A percentile compares a stretch with the other conserved stretches of the same genome.
Conservation (phyloP, 2,797 vertebrate genomes). For the Brachyalestes nurse region DNA sequence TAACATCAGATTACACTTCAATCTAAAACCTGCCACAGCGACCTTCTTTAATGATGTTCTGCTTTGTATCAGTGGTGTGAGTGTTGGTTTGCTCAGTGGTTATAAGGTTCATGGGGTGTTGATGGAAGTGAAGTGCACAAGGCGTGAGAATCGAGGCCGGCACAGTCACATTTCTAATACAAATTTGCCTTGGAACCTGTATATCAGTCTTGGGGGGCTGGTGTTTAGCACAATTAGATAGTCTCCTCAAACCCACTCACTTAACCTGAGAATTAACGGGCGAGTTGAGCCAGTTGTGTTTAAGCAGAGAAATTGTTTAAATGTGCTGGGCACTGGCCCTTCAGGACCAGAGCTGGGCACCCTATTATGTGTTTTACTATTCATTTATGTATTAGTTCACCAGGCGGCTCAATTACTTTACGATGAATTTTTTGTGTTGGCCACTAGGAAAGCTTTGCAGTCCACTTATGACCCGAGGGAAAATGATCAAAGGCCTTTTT, state of each 20-base stretch:
- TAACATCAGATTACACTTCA: conserved; percentile 56
- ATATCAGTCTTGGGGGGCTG: no score
- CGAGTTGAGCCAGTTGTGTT: no score
- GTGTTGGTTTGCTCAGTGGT: neutral
- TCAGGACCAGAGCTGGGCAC: no score
- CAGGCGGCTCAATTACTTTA: neutral
- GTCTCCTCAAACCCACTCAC: no score
- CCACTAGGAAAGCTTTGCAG: conserved; percentile 3
- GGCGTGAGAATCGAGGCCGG: neutral
- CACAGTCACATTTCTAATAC: neutral
- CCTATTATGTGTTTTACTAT: no score
- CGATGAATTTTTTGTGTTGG: neutral
- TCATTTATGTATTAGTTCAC: neutral
- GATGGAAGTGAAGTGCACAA: neutral
- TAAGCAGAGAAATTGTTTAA: no score
- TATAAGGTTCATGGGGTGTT: conserved; percentile 4
- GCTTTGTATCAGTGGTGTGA: neutral
- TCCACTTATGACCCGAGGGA: neutral
- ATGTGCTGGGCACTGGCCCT: no score
- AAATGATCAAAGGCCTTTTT: conserved; percentile 22
- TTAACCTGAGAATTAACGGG: no score
- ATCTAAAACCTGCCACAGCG: conserved; percentile 49
- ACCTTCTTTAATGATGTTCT: neutral
- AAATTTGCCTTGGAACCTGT: neutral
- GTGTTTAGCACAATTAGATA: no score